These are phyloP conservation scores for Notarius lentiginosus DNA, from an alignment of 2,113 vertebrate species.

Conservation along the genomic window DNA sequence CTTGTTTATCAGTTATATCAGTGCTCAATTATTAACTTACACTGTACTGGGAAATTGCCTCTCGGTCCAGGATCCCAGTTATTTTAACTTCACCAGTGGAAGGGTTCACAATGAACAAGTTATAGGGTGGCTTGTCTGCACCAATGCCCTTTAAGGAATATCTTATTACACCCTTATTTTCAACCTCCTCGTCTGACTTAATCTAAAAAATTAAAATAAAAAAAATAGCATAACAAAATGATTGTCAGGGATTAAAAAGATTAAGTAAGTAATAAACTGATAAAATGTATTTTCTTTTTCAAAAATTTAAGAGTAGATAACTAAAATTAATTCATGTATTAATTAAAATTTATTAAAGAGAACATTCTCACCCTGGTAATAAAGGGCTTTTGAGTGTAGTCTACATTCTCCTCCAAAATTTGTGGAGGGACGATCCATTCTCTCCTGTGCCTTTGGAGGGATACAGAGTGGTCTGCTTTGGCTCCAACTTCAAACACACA, in stretches of 20 bases:
- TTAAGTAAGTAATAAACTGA: background rate
- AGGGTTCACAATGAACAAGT: conserved; percentile 81
- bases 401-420: conserved; percentile 44
- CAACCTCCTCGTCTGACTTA: conserved; percentile 75
- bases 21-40: conserved; percentile 57
- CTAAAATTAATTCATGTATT: background rate
- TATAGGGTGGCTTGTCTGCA: conserved; percentile 72
- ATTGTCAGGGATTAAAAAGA: background rate
- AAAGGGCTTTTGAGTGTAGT: conserved; percentile 37
- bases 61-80: conserved; percentile 82
- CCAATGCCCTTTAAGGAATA: conserved; percentile 81
- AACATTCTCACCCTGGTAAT: conserved; percentile 48
- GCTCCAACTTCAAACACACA: conserved; percentile 21
- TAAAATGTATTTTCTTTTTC: background rate
- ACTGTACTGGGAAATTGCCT: conserved; percentile 61
- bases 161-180: conserved; percentile 52
- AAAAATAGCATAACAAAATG: background rate
- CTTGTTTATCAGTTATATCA: background rate
- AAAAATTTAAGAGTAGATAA: background rate
- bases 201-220: conserved; percentile 73
- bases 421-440: conserved; percentile 56
- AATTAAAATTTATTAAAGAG: too few species aligned
- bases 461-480: background rate
- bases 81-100: conserved; percentile 79
- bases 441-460: conserved; percentile 45